Base-by-base conservation (phyloP, 2,113 vertebrate species). In the Hippocampus abdominalis region DNA sequence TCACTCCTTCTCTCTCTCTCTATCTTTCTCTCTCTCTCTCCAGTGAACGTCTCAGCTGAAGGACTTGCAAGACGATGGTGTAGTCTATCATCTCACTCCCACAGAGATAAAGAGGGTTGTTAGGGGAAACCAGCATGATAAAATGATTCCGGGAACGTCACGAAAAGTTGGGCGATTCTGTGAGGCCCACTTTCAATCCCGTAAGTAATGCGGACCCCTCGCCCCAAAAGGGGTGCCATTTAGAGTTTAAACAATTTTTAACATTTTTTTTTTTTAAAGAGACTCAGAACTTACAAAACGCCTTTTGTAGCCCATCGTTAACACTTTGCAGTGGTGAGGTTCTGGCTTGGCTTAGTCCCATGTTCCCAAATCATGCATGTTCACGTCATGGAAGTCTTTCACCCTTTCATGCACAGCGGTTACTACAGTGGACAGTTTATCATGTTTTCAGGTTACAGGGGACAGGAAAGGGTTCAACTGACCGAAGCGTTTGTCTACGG, bases 21-120 rank as follows among this genome's bases (percentile, higher is more conserved):
- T 81, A 81, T 73, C 29, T 32, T 4, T 4, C 29, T 4, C 29
- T 32, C 29, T 32, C 29, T 32, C 32, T 36, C 74, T 80, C 72
- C 29, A 62, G 84, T 71, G 73, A 84, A 66, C 79, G 74, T 79
- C 82, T 78, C 56, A 77, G 70, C 84, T 80, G 78, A 84, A 83
- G 66, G 80, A 77, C 81, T 79, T 32, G 84, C 68, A 62, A 64
- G 75, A 79, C 67, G 75, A 79, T 67, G 71, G 64, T 60, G 27
- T 48, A 82, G 70, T 81, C 78, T 69, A 60, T 81, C 75, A 70
- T 72, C 53, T n/a, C 11, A 53, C 71, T 80, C 85, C 82, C 32
- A 46, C 75, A 75, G 78, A 77, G 64, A 77, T 54, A 54, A 53
- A 39, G 48, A 62, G 42, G 39, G 15, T 76, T 53, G 73, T 16